Evolutionary conservation across 2,888 invertebrate species (phyloP).

Genomic region (Chalcosyrphus nemorum): DNA sequence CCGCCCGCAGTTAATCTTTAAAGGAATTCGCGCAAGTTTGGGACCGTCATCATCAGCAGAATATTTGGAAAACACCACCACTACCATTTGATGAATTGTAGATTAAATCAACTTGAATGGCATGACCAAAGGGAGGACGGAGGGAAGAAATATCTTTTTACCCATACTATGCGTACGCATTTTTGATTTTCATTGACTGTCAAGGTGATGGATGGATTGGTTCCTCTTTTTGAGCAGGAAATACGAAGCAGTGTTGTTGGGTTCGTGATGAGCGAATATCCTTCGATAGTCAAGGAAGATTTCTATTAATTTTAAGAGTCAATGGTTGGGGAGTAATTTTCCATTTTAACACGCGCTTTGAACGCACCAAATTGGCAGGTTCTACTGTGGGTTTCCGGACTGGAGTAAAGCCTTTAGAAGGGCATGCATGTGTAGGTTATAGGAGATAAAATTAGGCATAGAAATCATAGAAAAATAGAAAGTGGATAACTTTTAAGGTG

Average conservation of each 20-base stretch:
- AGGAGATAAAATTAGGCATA: too few relatives aligned
- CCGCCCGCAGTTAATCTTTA: not conserved
- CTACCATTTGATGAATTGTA: not conserved
- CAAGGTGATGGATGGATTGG: not conserved
- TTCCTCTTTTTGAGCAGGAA: not conserved
- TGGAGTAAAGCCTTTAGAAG: too few relatives aligned
- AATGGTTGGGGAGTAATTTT: too few relatives aligned
- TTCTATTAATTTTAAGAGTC: too few relatives aligned
- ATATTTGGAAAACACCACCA: not conserved
- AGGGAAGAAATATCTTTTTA: not conserved
- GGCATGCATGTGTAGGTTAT: too few relatives aligned
- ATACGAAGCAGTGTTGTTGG: not conserved
- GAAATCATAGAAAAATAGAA: too few relatives aligned
- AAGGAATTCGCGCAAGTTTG: not conserved
- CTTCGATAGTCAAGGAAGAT: too few relatives aligned
- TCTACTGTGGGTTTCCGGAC: too few relatives aligned
- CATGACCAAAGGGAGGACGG: not conserved
- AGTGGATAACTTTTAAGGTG: too few relatives aligned
- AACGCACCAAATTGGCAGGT: too few relatives aligned
- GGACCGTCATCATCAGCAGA: not conserved
- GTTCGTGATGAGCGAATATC: too few relatives aligned
- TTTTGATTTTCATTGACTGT: not conserved
- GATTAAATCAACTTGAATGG: not conserved
- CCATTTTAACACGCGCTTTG: too few relatives aligned
- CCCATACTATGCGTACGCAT: not conserved